phyloP scores from a whole-genome alignment of 2,113 vertebrate species.

The Ginglymostoma cirratum region DNA sequence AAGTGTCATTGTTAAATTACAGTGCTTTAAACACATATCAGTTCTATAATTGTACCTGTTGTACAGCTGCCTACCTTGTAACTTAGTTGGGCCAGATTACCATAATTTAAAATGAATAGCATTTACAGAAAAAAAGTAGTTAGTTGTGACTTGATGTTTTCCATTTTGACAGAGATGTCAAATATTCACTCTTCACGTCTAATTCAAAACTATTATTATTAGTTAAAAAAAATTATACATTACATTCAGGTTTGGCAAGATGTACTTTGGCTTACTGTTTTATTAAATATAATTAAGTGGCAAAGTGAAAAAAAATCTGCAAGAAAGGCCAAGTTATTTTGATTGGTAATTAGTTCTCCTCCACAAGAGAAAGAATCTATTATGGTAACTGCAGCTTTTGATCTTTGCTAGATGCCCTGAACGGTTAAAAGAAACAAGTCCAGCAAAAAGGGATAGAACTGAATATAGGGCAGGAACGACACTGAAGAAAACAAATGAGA shows the following conservation, averaged over 20 bases:
- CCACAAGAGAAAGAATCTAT: background rate
- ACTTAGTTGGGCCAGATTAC: background rate
- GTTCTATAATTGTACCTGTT: conserved; percentile 15
- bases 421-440: background rate
- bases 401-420: background rate
- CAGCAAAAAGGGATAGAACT: background rate
- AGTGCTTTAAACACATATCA: background rate
- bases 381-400: background rate
- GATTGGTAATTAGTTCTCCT: background rate
- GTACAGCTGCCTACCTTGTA: conserved; percentile 13
- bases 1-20: conserved; percentile 14
- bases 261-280: conserved; percentile 4
- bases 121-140: background rate
- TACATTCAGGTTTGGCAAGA: background rate
- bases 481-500: background rate
- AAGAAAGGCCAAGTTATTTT: conserved; percentile 29
- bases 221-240: conserved; percentile 9
- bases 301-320: background rate
- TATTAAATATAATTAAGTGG: conserved; percentile 9
- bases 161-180: background rate
- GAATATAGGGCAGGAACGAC: background rate
- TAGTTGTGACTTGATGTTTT: background rate
- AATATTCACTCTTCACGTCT: conserved; percentile 5
- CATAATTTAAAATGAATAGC: conserved; percentile 17
- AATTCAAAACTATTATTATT: conserved; percentile 24